Percentiles rank a stretch among this genome's conserved stretches.
phyloP scores from a whole-genome alignment of 2,113 vertebrate species.

The Camelus dromedarius region DNA sequence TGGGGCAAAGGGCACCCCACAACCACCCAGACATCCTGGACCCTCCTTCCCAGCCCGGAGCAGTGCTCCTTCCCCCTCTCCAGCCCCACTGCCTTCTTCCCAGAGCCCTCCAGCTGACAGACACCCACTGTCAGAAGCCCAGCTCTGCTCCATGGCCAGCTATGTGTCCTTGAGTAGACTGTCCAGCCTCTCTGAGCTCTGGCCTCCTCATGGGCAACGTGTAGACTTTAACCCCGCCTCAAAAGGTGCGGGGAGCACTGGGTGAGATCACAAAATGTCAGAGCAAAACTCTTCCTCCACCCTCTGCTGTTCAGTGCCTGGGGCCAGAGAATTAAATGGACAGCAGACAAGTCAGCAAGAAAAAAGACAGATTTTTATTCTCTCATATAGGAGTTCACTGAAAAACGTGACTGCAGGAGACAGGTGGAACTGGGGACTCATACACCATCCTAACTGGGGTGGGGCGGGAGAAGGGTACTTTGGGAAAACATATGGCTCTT shows the following conservation, averaged over 20 bases:
- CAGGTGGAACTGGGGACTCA: not conserved
- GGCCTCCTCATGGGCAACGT: not conserved
- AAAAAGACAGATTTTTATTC: not conserved
- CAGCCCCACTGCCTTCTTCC: not conserved
- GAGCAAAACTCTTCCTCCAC: rapidly evolving
- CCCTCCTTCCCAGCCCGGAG: not conserved
- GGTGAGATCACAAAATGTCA: not conserved
- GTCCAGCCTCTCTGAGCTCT: not conserved
- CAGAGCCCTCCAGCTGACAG: not conserved
- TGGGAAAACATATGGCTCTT: not conserved
- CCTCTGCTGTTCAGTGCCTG: not conserved
- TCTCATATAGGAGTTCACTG: not conserved
- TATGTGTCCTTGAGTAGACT: not conserved
- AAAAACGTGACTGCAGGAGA: not conserved
- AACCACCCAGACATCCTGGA: not conserved
- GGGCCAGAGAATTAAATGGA: not conserved
- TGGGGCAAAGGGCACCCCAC: not conserved
- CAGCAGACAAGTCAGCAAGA: not conserved
- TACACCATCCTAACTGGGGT: too few species aligned
- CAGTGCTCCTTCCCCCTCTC: not conserved
- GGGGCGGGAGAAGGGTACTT: too few species aligned
- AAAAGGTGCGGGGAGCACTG: not conserved
- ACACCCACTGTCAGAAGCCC: not conserved
- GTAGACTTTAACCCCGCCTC: not conserved
- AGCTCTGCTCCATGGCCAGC: not conserved